Conservation (phyloP, 2,888 invertebrate species). For the Xanthia togata region DNA sequence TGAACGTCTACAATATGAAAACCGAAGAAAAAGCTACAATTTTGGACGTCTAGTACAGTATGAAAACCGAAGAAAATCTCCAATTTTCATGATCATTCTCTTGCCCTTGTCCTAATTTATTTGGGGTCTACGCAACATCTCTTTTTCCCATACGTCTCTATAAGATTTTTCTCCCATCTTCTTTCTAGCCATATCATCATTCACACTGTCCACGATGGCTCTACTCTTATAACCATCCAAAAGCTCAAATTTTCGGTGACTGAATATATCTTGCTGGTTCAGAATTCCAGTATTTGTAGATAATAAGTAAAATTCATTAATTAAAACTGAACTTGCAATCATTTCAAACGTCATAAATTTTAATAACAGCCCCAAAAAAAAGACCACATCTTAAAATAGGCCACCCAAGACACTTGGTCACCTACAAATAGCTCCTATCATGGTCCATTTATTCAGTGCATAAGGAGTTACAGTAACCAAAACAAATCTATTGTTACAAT, state of each 20-base stretch:
- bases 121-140: too few species aligned
- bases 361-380: neutral
- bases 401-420: too few species aligned
- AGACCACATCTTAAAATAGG: too few species aligned
- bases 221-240: neutral
- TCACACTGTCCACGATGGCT: too few species aligned
- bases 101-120: too few species aligned
- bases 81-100: too few species aligned
- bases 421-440: neutral
- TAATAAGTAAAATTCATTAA: neutral
- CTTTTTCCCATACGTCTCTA: too few species aligned
- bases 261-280: neutral
- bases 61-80: neutral
- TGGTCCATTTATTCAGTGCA: neutral
- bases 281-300: neutral
- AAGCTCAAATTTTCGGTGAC: neutral
- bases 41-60: too few species aligned
- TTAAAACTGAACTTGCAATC: neutral
- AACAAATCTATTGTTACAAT: too few species aligned
- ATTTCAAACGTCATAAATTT: neutral
- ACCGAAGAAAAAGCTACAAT: neutral
- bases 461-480: neutral
- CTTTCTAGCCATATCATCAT: too few species aligned
- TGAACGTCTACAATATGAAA: neutral
- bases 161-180: too few species aligned